Evolutionary conservation across 2,113 vertebrate genomes (phyloP).

Genomic region (Brevimyrus niger): DNA sequence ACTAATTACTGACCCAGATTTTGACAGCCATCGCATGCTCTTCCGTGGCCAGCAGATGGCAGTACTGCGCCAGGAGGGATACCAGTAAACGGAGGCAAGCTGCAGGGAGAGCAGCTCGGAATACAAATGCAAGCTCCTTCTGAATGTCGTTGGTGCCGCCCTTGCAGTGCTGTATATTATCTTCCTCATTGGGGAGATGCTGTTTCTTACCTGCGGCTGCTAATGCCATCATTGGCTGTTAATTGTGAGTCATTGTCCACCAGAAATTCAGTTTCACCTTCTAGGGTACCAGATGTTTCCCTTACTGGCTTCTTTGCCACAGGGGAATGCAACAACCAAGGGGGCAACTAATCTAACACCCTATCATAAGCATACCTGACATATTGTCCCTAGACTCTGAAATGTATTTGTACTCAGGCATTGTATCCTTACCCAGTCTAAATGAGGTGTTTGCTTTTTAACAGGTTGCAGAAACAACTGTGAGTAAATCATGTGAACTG

Average conservation of each 20-base stretch:
- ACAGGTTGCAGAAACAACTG: background rate
- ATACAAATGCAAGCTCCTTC: constrained; percentile 2
- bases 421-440: background rate
- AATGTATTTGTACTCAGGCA: background rate
- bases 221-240: background rate
- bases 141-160: background rate
- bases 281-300: background rate
- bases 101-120: background rate
- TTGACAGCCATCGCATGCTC: background rate
- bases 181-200: background rate
- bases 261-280: constrained; percentile 9
- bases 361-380: background rate
- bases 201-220: background rate
- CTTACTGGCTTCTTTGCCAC: background rate
- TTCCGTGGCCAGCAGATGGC: background rate
- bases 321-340: background rate
- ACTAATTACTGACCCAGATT: constrained; percentile 3
- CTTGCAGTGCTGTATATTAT: background rate
- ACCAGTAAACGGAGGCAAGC: background rate
- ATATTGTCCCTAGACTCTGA: background rate
- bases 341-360: background rate
- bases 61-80: background rate
- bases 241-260: background rate
- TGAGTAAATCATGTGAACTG: background rate
- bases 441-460: background rate